Base-by-base conservation (phyloP, 23 tunicate genomes). In the Aplidium turbinatum region DNA sequence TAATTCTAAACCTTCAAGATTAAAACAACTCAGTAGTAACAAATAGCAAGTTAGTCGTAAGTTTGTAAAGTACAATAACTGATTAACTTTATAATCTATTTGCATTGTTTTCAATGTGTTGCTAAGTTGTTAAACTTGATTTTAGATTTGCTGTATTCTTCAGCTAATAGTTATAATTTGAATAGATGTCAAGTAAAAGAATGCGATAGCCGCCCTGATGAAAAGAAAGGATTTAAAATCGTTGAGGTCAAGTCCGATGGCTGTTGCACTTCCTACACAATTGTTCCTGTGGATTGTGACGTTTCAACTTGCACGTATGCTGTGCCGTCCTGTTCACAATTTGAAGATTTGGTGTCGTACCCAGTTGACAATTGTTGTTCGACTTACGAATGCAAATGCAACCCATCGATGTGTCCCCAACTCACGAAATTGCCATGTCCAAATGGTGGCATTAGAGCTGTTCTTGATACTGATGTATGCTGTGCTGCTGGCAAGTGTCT, bases 401-500 rank as follows among this genome's bases (percentile, higher is more conserved):
- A 90, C 50, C 97, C 97, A 4, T 67, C 92, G 18, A 24, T 29
- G 18, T 90, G 97, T 45, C 82, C 82, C 5, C 54, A 60, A 5
- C 64, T 83, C 0, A 90, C 82, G 31, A 53, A 65, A 29, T 78
- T 89, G 21, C 75, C 89, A 13, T 90, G 97, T 57, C 97, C 97
- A n/a, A 61, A 7, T 38, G 90, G 90, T 26, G 57, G 97, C 45
- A 52, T 22, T 11, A 64, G 97, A 35, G 58, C 83, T 33, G 82
- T 83, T 25, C 18, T 90, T 7, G 90, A 90, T 16, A 63, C 72
- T 22, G 97, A 83, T 31, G 77, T 63, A 31, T 90, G 97, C 31
- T 90, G 97, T 72, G 70, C 85, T 4, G 81, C 83, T 20, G 89
- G 81, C 29, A 90, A 90, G 34, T 90, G 97, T 54, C 77, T 90